Evolutionary conservation across 1,140 invertebrate species (phyloP).

Genomic region (Eupeodes corollae): DNA sequence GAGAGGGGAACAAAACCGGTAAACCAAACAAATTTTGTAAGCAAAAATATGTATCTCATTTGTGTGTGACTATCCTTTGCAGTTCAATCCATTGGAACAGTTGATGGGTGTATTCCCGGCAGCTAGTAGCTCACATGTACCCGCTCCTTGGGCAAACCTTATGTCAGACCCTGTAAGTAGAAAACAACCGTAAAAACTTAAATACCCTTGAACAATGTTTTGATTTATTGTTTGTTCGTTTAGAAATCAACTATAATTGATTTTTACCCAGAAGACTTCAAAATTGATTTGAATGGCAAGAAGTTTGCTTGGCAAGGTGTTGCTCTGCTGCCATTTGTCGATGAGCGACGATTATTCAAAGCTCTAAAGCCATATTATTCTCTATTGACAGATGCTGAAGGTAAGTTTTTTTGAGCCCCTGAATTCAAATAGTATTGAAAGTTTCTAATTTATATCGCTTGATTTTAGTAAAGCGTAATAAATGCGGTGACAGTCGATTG

Average conservation of each 20-base stretch:
- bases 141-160: conserved; percentile 81
- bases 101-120: conserved; percentile 99
- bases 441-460: conserved; percentile 1
- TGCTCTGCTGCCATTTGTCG: conserved; percentile 94
- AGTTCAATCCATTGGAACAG: conserved; percentile 95
- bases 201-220: conserved; percentile 2
- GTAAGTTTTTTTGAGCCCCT: conserved; percentile 34
- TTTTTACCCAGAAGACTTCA: conserved; percentile 97
- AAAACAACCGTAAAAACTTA: conserved; percentile 1
- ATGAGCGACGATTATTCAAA: conserved; percentile 81
- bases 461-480: conserved; percentile 45
- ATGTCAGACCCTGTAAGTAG: conserved; percentile 81
- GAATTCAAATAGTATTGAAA: conserved; percentile 2
- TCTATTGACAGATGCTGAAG: conserved; percentile 69
- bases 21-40: conserved; percentile 30
- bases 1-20: conserved; percentile 78
- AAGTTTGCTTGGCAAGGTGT: conserved; percentile 99
- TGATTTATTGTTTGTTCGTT: conserved; percentile 5
- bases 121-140: conserved; percentile 87
- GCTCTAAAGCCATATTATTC: conserved; percentile 73
- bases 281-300: conserved; percentile 98
- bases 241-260: conserved; percentile 93
- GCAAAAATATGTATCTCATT: conserved; percentile 1
- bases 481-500: conserved; percentile 65
- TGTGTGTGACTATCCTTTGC: conserved; percentile 21